Evolutionary conservation across 2,888 invertebrate species (phyloP).

Genomic region (Pseudanteris insignis): DNA sequence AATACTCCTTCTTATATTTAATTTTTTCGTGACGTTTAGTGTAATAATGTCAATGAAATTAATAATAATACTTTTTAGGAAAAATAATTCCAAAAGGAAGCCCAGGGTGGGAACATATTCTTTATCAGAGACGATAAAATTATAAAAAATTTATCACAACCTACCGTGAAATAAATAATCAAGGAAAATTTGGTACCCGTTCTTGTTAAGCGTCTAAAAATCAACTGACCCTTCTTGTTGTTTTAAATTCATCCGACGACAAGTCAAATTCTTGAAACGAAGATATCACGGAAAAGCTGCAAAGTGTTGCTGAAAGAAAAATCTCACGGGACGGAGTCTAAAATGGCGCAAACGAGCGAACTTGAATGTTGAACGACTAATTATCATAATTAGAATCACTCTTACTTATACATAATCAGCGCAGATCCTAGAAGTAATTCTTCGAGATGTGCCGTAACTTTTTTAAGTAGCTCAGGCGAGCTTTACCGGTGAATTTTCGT

Average conservation of each 20-base stretch:
- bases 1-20: too few species aligned
- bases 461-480: conserved; percentile 48
- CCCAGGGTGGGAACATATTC: too few species aligned
- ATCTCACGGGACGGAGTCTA: conserved; percentile 31
- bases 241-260: conserved; percentile 12
- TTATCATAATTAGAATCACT: conserved; percentile 60
- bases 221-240: neutral
- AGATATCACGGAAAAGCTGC: conserved; percentile 8
- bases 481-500: conserved; percentile 45
- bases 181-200: too few species aligned
- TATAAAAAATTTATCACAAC: too few species aligned
- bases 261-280: conserved; percentile 16
- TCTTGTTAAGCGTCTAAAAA: neutral
- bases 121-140: too few species aligned
- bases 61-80: too few species aligned
- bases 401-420: conserved; percentile 51
- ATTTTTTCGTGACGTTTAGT: too few species aligned
- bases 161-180: too few species aligned
- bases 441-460: conserved; percentile 46
- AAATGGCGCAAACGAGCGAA: conserved; percentile 52
- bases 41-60: too few species aligned
- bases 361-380: conserved; percentile 54
- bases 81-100: too few species aligned
- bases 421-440: conserved; percentile 48
- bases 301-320: conserved; percentile 34